Evolutionary conservation across 2,888 invertebrate genomes (phyloP).

Genomic region (Drosophila buzzatii): DNA sequence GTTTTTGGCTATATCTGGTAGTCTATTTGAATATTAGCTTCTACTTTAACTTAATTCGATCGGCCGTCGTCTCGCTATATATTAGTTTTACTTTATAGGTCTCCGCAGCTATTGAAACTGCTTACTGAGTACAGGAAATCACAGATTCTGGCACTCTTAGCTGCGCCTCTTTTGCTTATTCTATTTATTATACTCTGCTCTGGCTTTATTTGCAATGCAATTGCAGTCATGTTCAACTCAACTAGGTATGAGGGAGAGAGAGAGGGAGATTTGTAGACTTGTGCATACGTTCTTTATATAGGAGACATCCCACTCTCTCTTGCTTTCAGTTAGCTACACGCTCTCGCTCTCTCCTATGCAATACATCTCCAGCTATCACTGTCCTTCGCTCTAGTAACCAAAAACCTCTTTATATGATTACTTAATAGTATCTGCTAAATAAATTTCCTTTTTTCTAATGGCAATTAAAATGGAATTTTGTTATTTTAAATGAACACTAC

Average conservation of each 20-base stretch:
- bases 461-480: conserved; percentile 15
- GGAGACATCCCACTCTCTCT: not conserved
- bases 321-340: not conserved
- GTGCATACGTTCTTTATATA: not conserved
- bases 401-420: not conserved
- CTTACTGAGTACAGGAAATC: not conserved
- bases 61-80: too few relatives aligned
- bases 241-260: not conserved
- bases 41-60: too few relatives aligned
- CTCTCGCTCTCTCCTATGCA: not conserved
- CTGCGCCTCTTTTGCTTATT: rapidly evolving
- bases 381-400: not conserved
- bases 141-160: not conserved
- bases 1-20: not conserved
- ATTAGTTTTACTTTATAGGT: too few relatives aligned
- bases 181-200: not conserved
- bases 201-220: conserved; percentile 5
- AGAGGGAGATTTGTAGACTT: not conserved
- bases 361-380: conserved; percentile 13
- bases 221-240: conserved; percentile 24
- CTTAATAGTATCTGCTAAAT: not conserved
- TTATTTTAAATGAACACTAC: conserved; percentile 10
- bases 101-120: too few relatives aligned
- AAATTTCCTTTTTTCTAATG: not conserved
- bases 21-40: too few relatives aligned